Conservation (phyloP, 2,797 vertebrate species). For the Micrastur ruficollis region DNA sequence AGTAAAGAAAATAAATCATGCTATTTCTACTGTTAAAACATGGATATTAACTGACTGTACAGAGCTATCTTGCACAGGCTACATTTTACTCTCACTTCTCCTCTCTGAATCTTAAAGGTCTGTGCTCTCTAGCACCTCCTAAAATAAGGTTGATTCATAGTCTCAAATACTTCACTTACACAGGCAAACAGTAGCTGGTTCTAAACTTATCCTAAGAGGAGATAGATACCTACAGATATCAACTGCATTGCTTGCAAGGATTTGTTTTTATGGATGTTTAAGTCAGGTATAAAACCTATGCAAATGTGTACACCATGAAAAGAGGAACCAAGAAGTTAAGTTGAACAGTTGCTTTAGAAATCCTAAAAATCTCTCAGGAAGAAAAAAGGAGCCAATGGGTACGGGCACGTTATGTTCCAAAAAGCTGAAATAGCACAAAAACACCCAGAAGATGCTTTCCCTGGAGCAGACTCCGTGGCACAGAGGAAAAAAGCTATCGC, state of each 20-base stretch:
- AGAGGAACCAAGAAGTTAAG: not conserved
- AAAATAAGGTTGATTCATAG: not conserved
- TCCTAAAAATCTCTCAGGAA: not conserved
- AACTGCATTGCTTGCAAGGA: not conserved
- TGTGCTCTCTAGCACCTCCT: not conserved
- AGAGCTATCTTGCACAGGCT: not conserved
- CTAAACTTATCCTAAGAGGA: not conserved
- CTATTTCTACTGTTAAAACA: not conserved
- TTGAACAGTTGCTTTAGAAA: not conserved
- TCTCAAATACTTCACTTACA: not conserved
- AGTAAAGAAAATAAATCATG: not conserved
- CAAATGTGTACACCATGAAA: not conserved
- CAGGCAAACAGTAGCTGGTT: not conserved
- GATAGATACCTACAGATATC: not conserved
- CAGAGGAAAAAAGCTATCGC: not conserved
- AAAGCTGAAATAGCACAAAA: not conserved
- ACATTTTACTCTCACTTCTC: not conserved
- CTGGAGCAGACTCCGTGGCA: not conserved
- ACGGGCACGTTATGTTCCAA: not conserved
- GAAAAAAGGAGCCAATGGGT: not conserved
- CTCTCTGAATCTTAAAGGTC: not conserved
- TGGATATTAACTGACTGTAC: not conserved
- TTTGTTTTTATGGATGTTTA: not conserved
- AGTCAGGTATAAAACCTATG: not conserved
- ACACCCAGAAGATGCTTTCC: not conserved